Conservation (phyloP, 2,888 invertebrate species). For the Barypeithes pellucidus region DNA sequence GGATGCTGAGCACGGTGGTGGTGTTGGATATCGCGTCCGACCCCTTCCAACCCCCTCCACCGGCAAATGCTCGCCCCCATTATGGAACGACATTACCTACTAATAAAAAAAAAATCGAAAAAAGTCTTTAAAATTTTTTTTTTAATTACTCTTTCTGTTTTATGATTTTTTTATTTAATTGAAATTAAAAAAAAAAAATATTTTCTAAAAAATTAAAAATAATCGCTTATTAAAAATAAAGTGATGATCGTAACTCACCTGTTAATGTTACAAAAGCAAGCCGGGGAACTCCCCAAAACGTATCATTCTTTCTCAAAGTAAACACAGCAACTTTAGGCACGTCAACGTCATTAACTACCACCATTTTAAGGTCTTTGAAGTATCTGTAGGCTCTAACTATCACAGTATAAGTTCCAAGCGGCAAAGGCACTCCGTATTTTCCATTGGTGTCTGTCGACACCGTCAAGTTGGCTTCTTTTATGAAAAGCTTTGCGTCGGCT, state of each 20-base stretch:
- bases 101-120: too few species aligned
- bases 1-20: too few species aligned
- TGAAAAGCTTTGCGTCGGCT: conserved; percentile 71
- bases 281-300: conserved; percentile 83
- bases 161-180: too few species aligned
- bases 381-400: conserved; percentile 77
- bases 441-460: conserved; percentile 70
- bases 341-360: conserved; percentile 65
- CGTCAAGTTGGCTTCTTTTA: conserved; percentile 70
- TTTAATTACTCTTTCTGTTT: too few species aligned
- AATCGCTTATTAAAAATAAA: too few species aligned
- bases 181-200: too few species aligned
- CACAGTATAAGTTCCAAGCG: conserved; percentile 73
- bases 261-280: conserved; percentile 83
- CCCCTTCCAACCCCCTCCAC: too few species aligned
- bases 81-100: too few species aligned
- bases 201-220: too few species aligned
- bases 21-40: too few species aligned
- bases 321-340: conserved; percentile 78
- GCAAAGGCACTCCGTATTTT: conserved; percentile 72
- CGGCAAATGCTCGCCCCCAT: too few species aligned
- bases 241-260: conserved; percentile 70
- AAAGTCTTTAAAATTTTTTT: too few species aligned
- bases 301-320: conserved; percentile 79
- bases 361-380: conserved; percentile 72